These are phyloP conservation scores for Dysidea cf. avara DNA, from an alignment of 37 sponge, comb jelly and placozoan species.

Conservation along the genomic window DNA sequence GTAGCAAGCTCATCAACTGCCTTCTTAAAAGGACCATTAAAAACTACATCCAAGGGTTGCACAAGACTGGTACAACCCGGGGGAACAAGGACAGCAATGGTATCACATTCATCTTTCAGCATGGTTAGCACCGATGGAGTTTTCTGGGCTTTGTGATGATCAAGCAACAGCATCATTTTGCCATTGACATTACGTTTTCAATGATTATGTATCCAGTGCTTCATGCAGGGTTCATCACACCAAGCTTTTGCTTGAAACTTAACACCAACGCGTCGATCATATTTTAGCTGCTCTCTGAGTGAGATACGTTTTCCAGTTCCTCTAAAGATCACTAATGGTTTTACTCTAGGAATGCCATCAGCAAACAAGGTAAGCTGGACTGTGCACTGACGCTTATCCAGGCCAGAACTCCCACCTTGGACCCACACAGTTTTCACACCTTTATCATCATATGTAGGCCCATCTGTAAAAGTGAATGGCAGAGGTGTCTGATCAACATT, in stretches of 20 bases:
- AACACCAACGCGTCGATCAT: conserved; percentile 32
- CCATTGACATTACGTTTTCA: conserved; percentile 12
- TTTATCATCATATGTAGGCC: conserved; percentile 27
- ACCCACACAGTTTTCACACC: conserved; percentile 44
- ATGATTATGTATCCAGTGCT: conserved; percentile 1
- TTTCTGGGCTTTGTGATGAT: conserved; percentile 42
- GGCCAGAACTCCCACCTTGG: conserved; percentile 39
- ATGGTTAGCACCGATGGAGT: conserved; percentile 7
- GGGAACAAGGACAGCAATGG: conserved; percentile 25
- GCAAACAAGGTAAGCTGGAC: conserved; percentile 51
- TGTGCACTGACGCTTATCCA: conserved; percentile 51
- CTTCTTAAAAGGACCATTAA: conserved; percentile 45
- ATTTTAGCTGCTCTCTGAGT: conserved; percentile 15
- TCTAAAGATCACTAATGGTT: conserved; percentile 33
- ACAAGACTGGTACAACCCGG: conserved; percentile 53
- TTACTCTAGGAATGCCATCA: conserved; percentile 46
- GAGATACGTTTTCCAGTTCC: conserved; percentile 38
- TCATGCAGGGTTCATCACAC: conserved; percentile 44
- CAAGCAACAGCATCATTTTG: conserved; percentile 24
- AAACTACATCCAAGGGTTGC: conserved; percentile 48
- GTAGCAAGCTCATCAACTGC: conserved; percentile 26
- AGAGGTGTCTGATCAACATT: conserved; percentile 37
- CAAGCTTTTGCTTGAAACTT: conserved; percentile 45
- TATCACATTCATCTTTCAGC: conserved; percentile 21
- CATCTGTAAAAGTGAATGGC: conserved; percentile 40